These are phyloP conservation scores for Leucopsar rothschildi DNA, from an alignment of 2,113 vertebrate genomes.

Conservation along the genomic window DNA sequence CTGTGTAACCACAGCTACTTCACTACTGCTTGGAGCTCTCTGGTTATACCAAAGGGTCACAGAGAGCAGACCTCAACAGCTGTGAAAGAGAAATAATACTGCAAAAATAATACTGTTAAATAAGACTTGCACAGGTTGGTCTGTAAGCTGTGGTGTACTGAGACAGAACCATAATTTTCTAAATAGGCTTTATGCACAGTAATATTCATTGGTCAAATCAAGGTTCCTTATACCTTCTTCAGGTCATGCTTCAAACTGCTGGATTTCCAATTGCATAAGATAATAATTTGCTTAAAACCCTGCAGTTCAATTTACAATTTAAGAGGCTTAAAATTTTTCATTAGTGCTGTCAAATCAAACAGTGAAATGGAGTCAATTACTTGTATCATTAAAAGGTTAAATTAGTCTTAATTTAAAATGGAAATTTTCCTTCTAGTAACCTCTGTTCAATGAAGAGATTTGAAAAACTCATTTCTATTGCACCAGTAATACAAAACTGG, in stretches of 20 bases:
- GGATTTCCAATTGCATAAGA: neutral
- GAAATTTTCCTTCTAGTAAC: neutral
- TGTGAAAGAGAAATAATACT: neutral
- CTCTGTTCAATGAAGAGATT: neutral
- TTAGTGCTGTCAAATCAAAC: slow-evolving; percentile 17
- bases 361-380: neutral
- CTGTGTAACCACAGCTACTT: neutral
- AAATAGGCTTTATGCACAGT: neutral
- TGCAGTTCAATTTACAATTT: neutral
- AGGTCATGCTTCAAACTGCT: neutral
- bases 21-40: neutral
- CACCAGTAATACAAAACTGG: neutral
- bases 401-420: slow-evolving; percentile 3
- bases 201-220: neutral
- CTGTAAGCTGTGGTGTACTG: neutral
- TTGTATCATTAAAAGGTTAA: neutral
- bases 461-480: neutral
- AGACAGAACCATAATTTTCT: neutral
- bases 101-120: neutral
- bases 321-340: slow-evolving; percentile 12
- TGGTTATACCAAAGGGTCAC: neutral
- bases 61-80: neutral
- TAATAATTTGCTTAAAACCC: neutral
- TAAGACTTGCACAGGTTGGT: neutral
- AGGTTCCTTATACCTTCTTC: neutral